A percentile compares a stretch with the other conserved stretches of the same genome.
Conservation (phyloP, 2,888 invertebrate genomes). For the Liopterus haemorrhoidalis region DNA sequence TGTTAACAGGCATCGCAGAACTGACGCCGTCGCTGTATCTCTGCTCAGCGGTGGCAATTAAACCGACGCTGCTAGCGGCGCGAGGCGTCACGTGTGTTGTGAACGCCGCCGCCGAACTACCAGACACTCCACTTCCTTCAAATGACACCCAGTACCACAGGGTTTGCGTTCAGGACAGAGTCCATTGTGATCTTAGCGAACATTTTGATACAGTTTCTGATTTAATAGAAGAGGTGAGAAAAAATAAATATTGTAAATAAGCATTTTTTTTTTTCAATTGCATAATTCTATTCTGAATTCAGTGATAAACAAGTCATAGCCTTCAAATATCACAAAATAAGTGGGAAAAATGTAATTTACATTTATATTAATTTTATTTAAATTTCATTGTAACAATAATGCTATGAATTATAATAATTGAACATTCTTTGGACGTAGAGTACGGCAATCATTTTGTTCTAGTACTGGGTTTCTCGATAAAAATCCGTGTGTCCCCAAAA, state of each 20-base stretch:
- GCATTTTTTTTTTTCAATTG: no score
- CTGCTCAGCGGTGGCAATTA: constrained; percentile 71
- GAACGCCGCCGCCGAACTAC: constrained; percentile 78
- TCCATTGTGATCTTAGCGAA: constrained; percentile 62
- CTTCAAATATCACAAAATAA: no score
- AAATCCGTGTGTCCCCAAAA: no score
- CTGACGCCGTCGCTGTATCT: constrained; percentile 69
- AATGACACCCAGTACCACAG: constrained; percentile 52
- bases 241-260: not conserved
- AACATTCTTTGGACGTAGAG: no score
- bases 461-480: no score
- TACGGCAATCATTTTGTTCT: no score
- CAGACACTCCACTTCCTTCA: constrained; percentile 58
- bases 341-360: no score
- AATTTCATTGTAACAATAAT: no score
- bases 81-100: constrained; percentile 71
- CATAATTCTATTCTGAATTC: no score
- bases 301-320: no score
- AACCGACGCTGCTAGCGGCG: constrained; percentile 60
- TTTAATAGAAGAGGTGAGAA: constrained; percentile 62
- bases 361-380: no score
- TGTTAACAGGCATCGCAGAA: constrained; percentile 51
- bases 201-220: constrained; percentile 75
- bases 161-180: constrained; percentile 68
- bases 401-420: no score